Conservation (phyloP, 2,888 invertebrate genomes). For the Callinectes sapidus region DNA sequence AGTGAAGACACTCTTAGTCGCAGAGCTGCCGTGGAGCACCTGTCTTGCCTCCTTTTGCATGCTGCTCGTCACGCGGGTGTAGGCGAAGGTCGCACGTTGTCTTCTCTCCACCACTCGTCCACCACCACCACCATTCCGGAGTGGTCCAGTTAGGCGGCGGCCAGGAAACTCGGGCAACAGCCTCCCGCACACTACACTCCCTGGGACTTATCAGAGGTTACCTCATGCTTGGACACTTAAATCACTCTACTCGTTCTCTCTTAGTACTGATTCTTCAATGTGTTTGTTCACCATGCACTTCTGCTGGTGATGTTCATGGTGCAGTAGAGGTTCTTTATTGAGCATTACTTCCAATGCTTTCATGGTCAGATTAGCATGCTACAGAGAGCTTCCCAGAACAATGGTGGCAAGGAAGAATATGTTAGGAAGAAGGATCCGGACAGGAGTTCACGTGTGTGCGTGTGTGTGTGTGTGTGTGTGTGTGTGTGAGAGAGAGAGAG, state of each 20-base stretch:
- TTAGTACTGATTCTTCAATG: background rate
- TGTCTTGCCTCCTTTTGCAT: background rate
- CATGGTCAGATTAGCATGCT: background rate
- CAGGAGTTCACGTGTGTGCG: background rate
- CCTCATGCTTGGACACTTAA: background rate
- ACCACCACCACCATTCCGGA: background rate
- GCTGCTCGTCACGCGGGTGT: background rate
- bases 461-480: slow-evolving; percentile 28
- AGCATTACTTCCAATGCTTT: background rate
- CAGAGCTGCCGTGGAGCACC: background rate
- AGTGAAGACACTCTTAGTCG: background rate
- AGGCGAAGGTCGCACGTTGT: slow-evolving; percentile 3
- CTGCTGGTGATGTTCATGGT: background rate
- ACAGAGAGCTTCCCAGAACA: background rate
- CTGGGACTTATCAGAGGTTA: background rate
- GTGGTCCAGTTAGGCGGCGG: slow-evolving; percentile 20
- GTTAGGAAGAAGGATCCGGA: background rate
- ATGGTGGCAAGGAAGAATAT: background rate
- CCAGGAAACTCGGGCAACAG: background rate
- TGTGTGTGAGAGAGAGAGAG: slow-evolving; percentile 31
- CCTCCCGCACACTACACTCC: background rate
- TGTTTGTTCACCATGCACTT: background rate
- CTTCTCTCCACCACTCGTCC: background rate
- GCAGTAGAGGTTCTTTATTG: background rate
- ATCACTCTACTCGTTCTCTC: background rate